Base-by-base conservation (phyloP, 2,797 vertebrate genomes). In the Cyclopterus lumpus region DNA sequence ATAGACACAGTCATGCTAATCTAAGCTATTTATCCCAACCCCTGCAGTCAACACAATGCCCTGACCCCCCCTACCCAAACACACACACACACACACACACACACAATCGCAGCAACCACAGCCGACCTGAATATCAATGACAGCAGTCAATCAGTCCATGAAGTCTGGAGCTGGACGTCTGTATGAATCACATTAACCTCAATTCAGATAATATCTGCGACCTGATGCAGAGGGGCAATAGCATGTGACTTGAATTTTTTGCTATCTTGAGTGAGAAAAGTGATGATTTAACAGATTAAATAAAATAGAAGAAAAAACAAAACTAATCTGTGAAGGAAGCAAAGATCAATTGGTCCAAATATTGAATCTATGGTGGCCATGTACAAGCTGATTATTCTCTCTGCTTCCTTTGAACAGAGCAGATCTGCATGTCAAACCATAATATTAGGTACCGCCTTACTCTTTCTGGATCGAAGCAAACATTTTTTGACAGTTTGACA, bases 51-150 rank as follows among this genome's bases (percentile, higher is more conserved):
- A 84, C 87, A 89, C 83, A 87, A 82, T 74, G 70, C 53, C 77
- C 85, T 79, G 75, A 73, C 20, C 7, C 46, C 6, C 2, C 7
- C 15, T n/a, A n/a, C n/a, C n/a, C n/a, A n/a, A n/a, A n/a, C n/a
- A n/a, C n/a, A n/a, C n/a, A n/a, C n/a, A n/a, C n/a, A n/a, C n/a
- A n/a, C n/a, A n/a, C n/a, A n/a, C n/a, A n/a, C n/a, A n/a, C n/a
- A 81, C 44, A 67, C 81, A 72, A 79, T 51, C 76, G 83, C 84
- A 59, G 80, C 67, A 75, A 75, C 87, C 84, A 89, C 88, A 78
- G 68, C 84, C 87, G 88, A 91, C 86, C 88, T 85, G 82, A 88
- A 93, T 88, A 87, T 88, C 83, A 90, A 78, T 88, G 83, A 81
- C 78, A 85, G 18, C 77, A 65, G 71, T 77, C 79, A 82, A 75